Evolutionary conservation across 2,888 invertebrate species (phyloP).

Genomic region (Philereme transversata): DNA sequence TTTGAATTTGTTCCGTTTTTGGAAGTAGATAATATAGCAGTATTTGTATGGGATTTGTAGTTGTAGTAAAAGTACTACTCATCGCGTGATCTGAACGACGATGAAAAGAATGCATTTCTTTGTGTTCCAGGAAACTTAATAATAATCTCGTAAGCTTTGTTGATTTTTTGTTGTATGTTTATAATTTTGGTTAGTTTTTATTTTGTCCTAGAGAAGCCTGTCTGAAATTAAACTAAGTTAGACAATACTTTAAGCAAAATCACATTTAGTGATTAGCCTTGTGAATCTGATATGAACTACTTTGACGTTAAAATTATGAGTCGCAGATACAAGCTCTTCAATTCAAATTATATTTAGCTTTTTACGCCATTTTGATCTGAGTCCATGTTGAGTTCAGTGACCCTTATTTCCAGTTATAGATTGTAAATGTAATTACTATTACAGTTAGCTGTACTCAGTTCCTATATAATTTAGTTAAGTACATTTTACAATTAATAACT

Average conservation of each 20-base stretch:
- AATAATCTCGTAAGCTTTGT: slow-evolving; percentile 50
- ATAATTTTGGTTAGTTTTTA: slow-evolving; percentile 41
- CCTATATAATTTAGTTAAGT: slow-evolving; percentile 40
- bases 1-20: slow-evolving; percentile 6
- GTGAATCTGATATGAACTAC: slow-evolving; percentile 1
- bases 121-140: slow-evolving; percentile 47
- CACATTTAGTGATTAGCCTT: slow-evolving; percentile 1
- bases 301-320: background rate
- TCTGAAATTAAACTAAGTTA: slow-evolving; percentile 6
- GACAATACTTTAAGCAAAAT: slow-evolving; percentile 8
- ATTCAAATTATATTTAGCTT: slow-evolving; percentile 3
- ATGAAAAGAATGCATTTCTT: slow-evolving; percentile 46
- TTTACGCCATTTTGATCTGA: slow-evolving; percentile 1
- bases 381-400: slow-evolving; percentile 11
- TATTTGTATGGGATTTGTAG: slow-evolving; percentile 5
- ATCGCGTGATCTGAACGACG: slow-evolving; percentile 8
- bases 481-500: slow-evolving; percentile 14
- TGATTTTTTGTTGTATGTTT: slow-evolving; percentile 25
- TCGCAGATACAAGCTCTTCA: background rate
- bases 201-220: slow-evolving; percentile 21
- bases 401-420: slow-evolving; percentile 2
- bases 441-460: slow-evolving; percentile 39
- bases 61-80: slow-evolving; percentile 8
- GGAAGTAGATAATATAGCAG: slow-evolving; percentile 3
- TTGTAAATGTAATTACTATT: slow-evolving; percentile 15